Conservation (phyloP, 2,113 vertebrate species). For the Spermophilus dauricus region DNA sequence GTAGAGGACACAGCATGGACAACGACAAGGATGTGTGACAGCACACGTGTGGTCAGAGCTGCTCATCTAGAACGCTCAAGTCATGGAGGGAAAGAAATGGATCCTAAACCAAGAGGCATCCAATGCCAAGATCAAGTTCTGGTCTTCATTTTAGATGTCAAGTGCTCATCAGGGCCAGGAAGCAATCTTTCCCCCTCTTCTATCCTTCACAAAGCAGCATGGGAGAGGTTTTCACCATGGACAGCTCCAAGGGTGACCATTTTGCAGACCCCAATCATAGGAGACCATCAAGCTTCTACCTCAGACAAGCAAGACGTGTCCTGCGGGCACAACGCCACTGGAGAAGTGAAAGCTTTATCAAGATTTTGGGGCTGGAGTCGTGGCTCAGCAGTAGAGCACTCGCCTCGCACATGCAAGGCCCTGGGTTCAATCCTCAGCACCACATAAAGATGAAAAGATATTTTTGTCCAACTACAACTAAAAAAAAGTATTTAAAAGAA, state of each 20-base stretch:
- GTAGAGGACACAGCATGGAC: not conserved
- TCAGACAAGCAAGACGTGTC: not conserved
- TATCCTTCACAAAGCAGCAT: not conserved
- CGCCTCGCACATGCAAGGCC: too few species aligned
- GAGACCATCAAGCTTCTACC: not conserved
- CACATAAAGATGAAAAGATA: too few species aligned
- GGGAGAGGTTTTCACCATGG: not conserved
- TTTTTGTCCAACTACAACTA: too few species aligned
- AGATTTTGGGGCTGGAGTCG: too few species aligned
- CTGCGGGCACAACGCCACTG: not conserved
- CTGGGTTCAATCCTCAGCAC: too few species aligned
- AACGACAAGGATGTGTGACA: not conserved
- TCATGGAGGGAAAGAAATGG: not conserved
- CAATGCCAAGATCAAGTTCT: not conserved
- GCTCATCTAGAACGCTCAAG: accelerated
- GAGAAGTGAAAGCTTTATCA: not conserved
- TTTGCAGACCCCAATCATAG: not conserved
- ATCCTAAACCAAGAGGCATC: not conserved
- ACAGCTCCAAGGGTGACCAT: not conserved
- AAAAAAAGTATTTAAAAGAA: too few species aligned
- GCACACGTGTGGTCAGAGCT: not conserved
- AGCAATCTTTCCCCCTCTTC: not conserved
- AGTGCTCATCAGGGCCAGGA: not conserved
- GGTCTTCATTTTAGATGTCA: not conserved
- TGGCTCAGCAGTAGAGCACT: too few species aligned